Conservation (phyloP, 2,113 vertebrate genomes). For the Festucalex cinctus region DNA sequence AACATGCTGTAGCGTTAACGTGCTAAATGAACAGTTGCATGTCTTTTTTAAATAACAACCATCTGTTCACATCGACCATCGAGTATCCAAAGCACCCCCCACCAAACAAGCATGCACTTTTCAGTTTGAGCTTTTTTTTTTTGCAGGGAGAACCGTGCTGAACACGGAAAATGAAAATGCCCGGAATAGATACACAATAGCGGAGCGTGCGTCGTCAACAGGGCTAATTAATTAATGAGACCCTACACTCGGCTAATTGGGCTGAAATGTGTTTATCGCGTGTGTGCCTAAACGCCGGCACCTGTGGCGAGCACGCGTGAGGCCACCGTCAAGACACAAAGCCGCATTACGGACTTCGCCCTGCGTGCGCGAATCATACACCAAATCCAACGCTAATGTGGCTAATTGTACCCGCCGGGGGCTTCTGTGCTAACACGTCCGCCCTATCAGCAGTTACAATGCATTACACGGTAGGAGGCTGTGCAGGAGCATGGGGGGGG, state of each 20-base stretch:
- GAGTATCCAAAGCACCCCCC: background rate
- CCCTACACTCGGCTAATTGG: background rate
- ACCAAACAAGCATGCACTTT: background rate
- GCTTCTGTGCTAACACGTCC: background rate
- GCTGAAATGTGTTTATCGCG: background rate
- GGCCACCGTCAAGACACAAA: background rate
- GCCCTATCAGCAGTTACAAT: background rate
- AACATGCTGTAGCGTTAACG: no score
- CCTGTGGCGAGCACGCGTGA: background rate
- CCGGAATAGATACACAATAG: background rate
- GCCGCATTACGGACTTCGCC: background rate
- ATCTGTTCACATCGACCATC: background rate
- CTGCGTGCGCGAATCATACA: background rate
- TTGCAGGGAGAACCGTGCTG: background rate
- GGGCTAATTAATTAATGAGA: slow-evolving; percentile 4
- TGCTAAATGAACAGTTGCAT: background rate
- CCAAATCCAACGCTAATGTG: background rate
- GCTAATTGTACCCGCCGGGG: background rate
- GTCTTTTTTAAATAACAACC: background rate
- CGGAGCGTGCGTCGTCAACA: background rate
- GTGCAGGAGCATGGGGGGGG: background rate
- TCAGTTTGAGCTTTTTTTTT: background rate
- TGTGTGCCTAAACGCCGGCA: background rate
- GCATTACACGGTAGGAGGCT: background rate
- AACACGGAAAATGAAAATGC: background rate